A percentile compares a stretch with the other conserved stretches of the same genome.
Evolutionary conservation across 2,888 invertebrate species (phyloP).

Genomic region (Drosophila setosimentum): DNA sequence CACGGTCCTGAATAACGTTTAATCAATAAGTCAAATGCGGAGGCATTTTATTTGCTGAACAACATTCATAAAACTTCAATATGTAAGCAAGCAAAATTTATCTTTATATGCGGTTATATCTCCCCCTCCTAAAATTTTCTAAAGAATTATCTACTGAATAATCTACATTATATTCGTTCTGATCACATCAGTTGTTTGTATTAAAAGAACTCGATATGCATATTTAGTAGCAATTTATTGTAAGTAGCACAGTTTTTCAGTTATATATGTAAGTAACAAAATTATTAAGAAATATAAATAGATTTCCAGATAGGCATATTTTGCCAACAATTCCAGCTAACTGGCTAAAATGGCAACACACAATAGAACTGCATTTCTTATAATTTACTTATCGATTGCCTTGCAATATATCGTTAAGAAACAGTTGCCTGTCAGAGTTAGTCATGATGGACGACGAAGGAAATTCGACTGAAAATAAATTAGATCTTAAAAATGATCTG

Average conservation of each 20-base stretch:
- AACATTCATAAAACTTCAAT: background rate
- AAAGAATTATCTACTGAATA: background rate
- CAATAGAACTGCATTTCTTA: background rate
- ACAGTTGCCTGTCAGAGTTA: background rate
- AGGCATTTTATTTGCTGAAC: slow-evolving; percentile 34
- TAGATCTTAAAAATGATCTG: slow-evolving; percentile 12
- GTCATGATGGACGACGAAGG: slow-evolving; percentile 1
- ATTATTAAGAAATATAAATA: background rate
- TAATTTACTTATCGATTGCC: background rate
- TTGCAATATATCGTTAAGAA: background rate
- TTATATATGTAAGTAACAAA: background rate
- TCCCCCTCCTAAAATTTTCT: background rate
- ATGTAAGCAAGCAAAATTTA: background rate
- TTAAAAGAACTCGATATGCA: background rate
- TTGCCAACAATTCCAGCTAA: background rate
- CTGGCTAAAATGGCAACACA: background rate
- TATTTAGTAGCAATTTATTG: background rate
- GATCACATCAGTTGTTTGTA: background rate
- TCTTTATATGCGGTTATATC: background rate
- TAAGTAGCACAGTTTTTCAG: background rate
- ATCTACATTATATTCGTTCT: background rate
- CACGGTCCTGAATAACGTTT: slow-evolving; percentile 69
- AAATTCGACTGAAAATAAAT: background rate
- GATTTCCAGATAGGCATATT: background rate
- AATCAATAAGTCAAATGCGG: slow-evolving; percentile 63